Percentiles rank a stretch among this genome's conserved stretches.
phyloP scores from a whole-genome alignment of 2,797 vertebrate genomes.

The Garrulus glandarius region DNA sequence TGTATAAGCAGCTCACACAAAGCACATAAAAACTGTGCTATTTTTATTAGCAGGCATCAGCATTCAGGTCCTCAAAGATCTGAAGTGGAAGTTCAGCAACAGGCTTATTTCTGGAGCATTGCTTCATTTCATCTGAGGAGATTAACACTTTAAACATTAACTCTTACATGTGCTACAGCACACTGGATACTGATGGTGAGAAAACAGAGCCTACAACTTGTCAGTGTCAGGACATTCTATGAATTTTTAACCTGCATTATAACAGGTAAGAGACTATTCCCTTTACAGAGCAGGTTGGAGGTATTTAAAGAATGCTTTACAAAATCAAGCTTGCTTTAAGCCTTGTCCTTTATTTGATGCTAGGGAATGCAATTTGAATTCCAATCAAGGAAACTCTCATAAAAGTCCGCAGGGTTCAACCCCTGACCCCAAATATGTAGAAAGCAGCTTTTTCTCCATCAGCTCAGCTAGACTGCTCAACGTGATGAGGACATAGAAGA shows the following conservation, averaged over 20 bases:
- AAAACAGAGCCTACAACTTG: background rate
- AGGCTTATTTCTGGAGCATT: slow-evolving; percentile 39
- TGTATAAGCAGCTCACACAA: slow-evolving; percentile 61
- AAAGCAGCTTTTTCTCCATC: background rate
- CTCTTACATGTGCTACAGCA: background rate
- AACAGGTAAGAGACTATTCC: background rate
- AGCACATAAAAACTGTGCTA: slow-evolving; percentile 37
- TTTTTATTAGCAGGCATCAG: slow-evolving; percentile 60
- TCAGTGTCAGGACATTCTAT: background rate
- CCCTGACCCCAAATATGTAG: fast-evolving
- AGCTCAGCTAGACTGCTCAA: background rate
- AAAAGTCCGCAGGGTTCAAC: background rate
- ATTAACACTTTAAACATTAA: slow-evolving; percentile 31
- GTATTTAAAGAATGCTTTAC: background rate
- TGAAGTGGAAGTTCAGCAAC: slow-evolving; percentile 48
- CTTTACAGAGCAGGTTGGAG: background rate
- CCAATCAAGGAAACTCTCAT: background rate
- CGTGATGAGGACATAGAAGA: background rate
- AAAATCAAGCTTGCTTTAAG: background rate
- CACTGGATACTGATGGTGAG: background rate
- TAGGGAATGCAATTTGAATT: background rate
- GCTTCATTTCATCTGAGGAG: slow-evolving; percentile 23
- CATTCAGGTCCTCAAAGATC: slow-evolving; percentile 47
- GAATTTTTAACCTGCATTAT: background rate
- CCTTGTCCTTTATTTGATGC: background rate